Evolutionary conservation across 2,888 invertebrate species (phyloP).

Genomic region (Drosophila rubida): DNA sequence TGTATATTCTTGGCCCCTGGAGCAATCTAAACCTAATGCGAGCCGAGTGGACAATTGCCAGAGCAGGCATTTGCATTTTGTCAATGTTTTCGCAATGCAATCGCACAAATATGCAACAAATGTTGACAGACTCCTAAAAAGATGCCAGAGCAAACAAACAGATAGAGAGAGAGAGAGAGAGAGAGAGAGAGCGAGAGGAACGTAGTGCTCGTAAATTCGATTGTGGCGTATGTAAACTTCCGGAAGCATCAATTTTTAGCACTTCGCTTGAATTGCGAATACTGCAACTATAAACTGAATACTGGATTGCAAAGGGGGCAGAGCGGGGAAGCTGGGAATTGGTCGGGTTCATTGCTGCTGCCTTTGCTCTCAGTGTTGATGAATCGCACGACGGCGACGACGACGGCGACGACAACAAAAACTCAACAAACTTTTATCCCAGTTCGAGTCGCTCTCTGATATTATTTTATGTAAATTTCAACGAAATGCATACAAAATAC

Average conservation of each 20-base stretch:
- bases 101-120: slow-evolving; percentile 42
- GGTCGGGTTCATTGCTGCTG: neutral
- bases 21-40: slow-evolving; percentile 13
- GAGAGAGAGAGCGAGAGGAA: no score
- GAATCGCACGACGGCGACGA: slow-evolving; percentile 21
- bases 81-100: slow-evolving; percentile 18
- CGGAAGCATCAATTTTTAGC: slow-evolving; percentile 48
- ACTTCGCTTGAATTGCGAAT: slow-evolving; percentile 24
- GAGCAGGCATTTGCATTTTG: slow-evolving; percentile 35
- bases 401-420: slow-evolving; percentile 7
- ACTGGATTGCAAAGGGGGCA: slow-evolving; percentile 1
- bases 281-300: slow-evolving; percentile 16
- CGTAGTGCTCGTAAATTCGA: slow-evolving; percentile 9
- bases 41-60: slow-evolving; percentile 27
- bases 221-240: slow-evolving; percentile 34
- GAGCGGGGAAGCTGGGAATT: neutral
- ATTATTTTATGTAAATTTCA: slow-evolving; percentile 59
- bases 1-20: neutral
- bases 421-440: slow-evolving; percentile 9
- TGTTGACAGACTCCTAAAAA: slow-evolving; percentile 30
- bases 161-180: neutral
- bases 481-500: slow-evolving; percentile 44
- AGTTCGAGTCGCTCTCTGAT: slow-evolving; percentile 24
- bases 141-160: neutral
- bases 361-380: slow-evolving; percentile 26